Evolutionary conservation across 1,140 invertebrate species (phyloP), one percentile per base, ranked within the genome.

Genomic region (Bombus consobrinus): DNA sequence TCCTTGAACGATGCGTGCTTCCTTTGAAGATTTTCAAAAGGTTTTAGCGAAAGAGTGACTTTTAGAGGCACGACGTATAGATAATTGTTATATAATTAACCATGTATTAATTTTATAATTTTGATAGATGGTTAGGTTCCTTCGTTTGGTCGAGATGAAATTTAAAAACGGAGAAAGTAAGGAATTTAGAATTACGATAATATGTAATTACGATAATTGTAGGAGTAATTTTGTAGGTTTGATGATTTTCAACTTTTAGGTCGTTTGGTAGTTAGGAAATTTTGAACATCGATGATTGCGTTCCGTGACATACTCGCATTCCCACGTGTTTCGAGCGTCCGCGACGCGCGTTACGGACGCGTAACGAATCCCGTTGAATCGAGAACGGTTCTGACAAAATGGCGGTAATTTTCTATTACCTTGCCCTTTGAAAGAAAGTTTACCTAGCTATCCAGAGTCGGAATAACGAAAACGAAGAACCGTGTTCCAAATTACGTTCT

Each of bases 281-380:
- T 32, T 25, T 4, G 13, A 10, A 2, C 5, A 53, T 8, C 0
- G 18, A 22, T 22, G 28, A 53, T 72, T 12, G 53, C 69, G 53
- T 64, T 39, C 3, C 9, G 1, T 28, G 5, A 25, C 10, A 53
- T 2, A 18, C 62, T 66, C 18, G 39, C 53, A 32, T 6, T 39
- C 32, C 73, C 87, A 88, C 88, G 88, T 86, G 88, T 37, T 78
- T 34, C 15, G 37, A 53, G 74, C 68, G 53, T 68, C 57, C 57
- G 37, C 47, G 18, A 53, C 47, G 47, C 47, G 18, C 47, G 47
- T 53, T 53, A 53, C 47, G 18, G 22, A 53, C 47, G 47, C 69
- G 69, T 72, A 71, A 75, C 59, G 57, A 22, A 53, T 53, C 47
- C 18, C 37, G 28, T 9, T 37, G 32, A 47, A 18, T 43, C 57